These are phyloP conservation scores for Slavum lentiscoides DNA, from an alignment of 2,888 invertebrate species.

Conservation along the genomic window DNA sequence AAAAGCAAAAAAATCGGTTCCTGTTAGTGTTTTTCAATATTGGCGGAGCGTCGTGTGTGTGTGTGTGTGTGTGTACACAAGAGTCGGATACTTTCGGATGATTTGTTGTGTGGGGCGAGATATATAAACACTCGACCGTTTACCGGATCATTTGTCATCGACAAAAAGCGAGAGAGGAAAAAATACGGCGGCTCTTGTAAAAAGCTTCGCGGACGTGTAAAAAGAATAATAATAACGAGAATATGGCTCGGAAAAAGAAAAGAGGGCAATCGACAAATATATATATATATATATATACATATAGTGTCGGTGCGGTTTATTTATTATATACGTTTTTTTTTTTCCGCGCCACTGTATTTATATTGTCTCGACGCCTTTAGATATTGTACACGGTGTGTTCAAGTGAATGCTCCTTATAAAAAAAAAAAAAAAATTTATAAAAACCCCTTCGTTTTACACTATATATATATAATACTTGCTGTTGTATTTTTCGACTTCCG, in stretches of 20 bases:
- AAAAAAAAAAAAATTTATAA: neutral
- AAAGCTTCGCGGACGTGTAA: constrained; percentile 15
- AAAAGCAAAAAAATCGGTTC: constrained; percentile 27
- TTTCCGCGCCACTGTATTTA: neutral
- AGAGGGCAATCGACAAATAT: constrained; percentile 36
- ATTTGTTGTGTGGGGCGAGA: constrained; percentile 9
- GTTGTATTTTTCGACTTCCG: neutral
- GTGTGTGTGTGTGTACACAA: neutral
- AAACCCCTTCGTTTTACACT: neutral
- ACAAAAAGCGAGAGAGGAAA: constrained; percentile 19
- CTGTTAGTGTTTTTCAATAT: constrained; percentile 2
- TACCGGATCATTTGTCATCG: constrained; percentile 51
- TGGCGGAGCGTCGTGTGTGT: neutral
- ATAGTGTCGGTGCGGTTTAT: constrained; percentile 21
- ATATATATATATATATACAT: too few species aligned
- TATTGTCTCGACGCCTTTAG: constrained; percentile 30
- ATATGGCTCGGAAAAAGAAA: constrained; percentile 5
- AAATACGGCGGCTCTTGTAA: neutral
- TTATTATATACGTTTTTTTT: constrained; percentile 10
- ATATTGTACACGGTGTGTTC: neutral
- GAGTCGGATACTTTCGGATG: constrained; percentile 1
- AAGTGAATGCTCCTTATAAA: neutral
- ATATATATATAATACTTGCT: neutral
- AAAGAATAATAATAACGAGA: constrained; percentile 15
- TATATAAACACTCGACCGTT: constrained; percentile 42